Percentiles rank a stretch among this genome's conserved stretches.
phyloP scores from a whole-genome alignment of 1,140 invertebrate species.

The Whitmania pigra region DNA sequence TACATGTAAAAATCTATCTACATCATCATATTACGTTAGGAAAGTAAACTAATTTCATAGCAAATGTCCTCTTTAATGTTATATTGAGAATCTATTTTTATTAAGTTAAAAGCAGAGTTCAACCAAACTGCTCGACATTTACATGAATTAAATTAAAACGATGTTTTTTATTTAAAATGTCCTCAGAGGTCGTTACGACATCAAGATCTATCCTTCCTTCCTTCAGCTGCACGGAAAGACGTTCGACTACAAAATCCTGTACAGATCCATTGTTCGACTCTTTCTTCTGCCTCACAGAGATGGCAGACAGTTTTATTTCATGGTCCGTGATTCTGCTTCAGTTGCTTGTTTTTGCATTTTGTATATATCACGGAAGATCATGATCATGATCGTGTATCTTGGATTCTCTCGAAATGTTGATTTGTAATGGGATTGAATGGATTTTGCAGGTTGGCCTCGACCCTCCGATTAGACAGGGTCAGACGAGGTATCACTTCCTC shows the following conservation, averaged over 20 bases:
- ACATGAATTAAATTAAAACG: no score
- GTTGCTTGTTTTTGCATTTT: background rate
- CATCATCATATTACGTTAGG: no score
- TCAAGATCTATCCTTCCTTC: slow-evolving; percentile 93
- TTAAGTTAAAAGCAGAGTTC: background rate
- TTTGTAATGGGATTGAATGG: background rate
- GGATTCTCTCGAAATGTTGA: background rate
- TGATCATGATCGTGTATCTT: no score
- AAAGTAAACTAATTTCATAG: background rate
- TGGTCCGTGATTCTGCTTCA: slow-evolving; percentile 50
- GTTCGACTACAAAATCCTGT: slow-evolving; percentile 98
- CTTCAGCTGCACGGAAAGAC: slow-evolving; percentile 99
- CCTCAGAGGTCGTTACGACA: slow-evolving; percentile 92
- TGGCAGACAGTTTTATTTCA: slow-evolving; percentile 93
- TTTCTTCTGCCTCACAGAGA: slow-evolving; percentile 95
- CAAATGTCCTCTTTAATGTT: no score
- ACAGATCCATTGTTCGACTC: slow-evolving; percentile 81
- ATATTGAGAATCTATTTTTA: background rate
- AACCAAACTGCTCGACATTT: background rate
- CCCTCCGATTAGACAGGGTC: slow-evolving; percentile 98
- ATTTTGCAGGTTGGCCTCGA: slow-evolving; percentile 66
- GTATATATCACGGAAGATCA: background rate
- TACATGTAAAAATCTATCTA: no score
- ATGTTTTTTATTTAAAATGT: slow-evolving; percentile 27
- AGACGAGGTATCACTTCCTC: slow-evolving; percentile 80